Conservation (phyloP, 2,113 vertebrate genomes). For the Dolichotis patagonum region DNA sequence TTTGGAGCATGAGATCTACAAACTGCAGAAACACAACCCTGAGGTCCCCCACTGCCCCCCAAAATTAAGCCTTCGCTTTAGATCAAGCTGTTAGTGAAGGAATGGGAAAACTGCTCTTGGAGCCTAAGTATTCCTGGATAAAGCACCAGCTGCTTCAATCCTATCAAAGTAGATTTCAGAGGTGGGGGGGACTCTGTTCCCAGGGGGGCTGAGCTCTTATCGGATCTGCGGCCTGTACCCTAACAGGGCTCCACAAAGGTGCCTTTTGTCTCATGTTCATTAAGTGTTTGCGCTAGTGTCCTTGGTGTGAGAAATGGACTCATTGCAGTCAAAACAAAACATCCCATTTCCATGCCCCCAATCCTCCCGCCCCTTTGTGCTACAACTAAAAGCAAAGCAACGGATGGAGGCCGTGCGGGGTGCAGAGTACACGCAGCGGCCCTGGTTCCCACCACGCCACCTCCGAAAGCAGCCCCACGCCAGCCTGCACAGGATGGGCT, state of each 20-base stretch:
- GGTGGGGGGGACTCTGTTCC: neutral
- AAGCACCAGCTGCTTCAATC: neutral
- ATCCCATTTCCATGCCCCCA: neutral
- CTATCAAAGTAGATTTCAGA: neutral
- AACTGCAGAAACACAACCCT: fast-evolving
- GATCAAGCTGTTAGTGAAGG: conserved; percentile 43
- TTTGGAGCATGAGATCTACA: neutral
- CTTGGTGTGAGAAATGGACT: neutral
- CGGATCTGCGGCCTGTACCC: neutral
- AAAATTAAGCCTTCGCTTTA: conserved; percentile 40
- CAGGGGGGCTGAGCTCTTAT: neutral
- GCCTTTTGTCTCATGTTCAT: conserved; percentile 46
- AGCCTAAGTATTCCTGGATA: neutral
- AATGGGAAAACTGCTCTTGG: neutral
- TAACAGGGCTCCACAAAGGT: neutral
- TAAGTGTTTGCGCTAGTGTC: neutral
- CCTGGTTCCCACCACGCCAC: fast-evolving
- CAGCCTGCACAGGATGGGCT: neutral
- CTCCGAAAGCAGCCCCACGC: neutral
- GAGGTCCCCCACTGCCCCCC: neutral
- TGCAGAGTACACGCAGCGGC: neutral
- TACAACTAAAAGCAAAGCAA: neutral
- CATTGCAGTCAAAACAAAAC: neutral
- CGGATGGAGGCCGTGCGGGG: neutral
- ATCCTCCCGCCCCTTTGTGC: neutral